Evolutionary conservation across 2,888 invertebrate genomes (phyloP), one percentile per base, ranked within the genome.

Genomic region (Drepana falcataria): DNA sequence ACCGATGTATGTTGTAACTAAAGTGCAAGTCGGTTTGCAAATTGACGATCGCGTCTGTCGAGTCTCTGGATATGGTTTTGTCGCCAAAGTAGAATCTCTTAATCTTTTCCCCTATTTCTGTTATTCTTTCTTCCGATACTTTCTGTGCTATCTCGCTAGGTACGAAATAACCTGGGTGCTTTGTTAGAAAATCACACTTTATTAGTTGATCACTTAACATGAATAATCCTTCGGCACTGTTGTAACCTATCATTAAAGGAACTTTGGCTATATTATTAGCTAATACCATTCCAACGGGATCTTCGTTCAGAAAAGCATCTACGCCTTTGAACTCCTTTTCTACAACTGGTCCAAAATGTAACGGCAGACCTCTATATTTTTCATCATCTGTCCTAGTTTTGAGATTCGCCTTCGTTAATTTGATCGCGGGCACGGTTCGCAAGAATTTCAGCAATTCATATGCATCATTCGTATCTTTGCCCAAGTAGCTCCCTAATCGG

Each of bases 181-280:
- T 61, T 56, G 82, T 83, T 1, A 71, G 56, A 7, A 69, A 51
- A 1, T 73, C 62, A 0, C 70, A 40, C 64, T 77, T 82, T 2
- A 71, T 76, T 2, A 66, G 3, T 37, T 68, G 64, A 48, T 74
- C 68, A 40, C 65, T 59, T 1, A 77, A 51, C 51, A 76, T 59
- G 1, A 80, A n/a, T 2, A 85, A 49, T 0, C 83, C 84, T 68
- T 86, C 86, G 3, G 71, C 75, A 0, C 79, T 74, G 62, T 75
- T 85, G 60, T 81, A 84, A 3, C 86, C 86, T 0, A 73, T 59
- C 61, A 87, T 66, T 0, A 83, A 44, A 1, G 86, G 83, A 0
- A 86, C 76, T 56, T 73, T 71, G 48, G 66, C 73, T 0, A 77
- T 54, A 55, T 75, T 72, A 2, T 74, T 76, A 3, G 73, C 61